Conservation (phyloP, 1,140 invertebrate species). For the Drusus annulatus region DNA sequence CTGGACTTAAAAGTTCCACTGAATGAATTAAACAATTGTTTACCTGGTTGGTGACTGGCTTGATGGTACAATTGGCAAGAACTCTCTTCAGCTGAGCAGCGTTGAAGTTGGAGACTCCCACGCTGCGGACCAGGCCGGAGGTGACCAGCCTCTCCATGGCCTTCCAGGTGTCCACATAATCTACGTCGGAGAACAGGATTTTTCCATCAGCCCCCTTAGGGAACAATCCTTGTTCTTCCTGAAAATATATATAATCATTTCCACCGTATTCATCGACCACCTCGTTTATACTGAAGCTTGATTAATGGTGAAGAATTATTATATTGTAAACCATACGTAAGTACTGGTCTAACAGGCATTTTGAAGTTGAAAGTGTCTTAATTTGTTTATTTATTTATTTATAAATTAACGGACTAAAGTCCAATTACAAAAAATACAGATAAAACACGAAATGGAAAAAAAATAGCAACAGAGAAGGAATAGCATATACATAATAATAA, state of each 20-base stretch:
- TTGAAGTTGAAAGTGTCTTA: too few relatives aligned
- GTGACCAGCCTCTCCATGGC: conserved; percentile 86
- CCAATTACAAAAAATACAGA: too few relatives aligned
- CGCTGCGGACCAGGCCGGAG: conserved; percentile 80
- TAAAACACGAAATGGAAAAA: too few relatives aligned
- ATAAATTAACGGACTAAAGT: too few relatives aligned
- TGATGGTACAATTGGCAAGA: conserved; percentile 77
- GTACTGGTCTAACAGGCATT: not conserved
- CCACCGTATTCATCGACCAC: not conserved
- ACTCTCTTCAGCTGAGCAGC: conserved; percentile 84
- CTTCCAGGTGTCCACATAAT: conserved; percentile 93
- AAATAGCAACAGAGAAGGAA: too few relatives aligned
- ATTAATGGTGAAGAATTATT: not conserved
- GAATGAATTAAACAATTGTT: too few relatives aligned
- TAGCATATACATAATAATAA: too few relatives aligned
- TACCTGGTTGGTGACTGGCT: conserved; percentile 86
- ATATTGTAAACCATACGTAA: too few relatives aligned
- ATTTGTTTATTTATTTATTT: too few relatives aligned
- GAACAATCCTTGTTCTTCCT: conserved; percentile 75
- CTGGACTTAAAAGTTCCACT: too few relatives aligned
- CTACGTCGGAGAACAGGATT: conserved; percentile 70
- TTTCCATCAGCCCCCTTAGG: conserved; percentile 76
- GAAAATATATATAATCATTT: conserved; percentile 15
- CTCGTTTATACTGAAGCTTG: not conserved
- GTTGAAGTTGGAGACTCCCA: conserved; percentile 95